Percentiles rank a stretch among this genome's conserved stretches.
Evolutionary conservation across 1,140 invertebrate genomes (phyloP).

Genomic region (Drosophila sproati): DNA sequence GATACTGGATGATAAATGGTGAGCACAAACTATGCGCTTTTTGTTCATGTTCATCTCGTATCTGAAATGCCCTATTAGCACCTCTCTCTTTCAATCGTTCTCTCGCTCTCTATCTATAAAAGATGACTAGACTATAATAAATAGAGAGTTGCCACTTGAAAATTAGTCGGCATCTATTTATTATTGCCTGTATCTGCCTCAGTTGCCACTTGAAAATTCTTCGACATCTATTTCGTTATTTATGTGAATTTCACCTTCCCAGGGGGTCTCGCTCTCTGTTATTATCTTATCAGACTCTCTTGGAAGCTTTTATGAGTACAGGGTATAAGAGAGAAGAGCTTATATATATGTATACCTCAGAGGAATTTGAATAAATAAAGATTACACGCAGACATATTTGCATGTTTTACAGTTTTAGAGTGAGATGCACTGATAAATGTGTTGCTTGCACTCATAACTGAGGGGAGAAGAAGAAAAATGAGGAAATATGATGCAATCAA

Average conservation of each 20-base stretch:
- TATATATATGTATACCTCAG: conserved; percentile 6
- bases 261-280: too few species aligned
- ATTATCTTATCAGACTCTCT: background rate
- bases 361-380: background rate
- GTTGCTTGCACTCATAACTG: conserved; percentile 8
- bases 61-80: background rate
- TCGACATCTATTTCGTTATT: too few species aligned
- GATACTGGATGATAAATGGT: background rate
- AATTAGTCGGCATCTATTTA: too few species aligned
- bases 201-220: too few species aligned
- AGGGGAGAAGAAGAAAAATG: conserved; percentile 3
- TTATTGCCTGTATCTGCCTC: too few species aligned
- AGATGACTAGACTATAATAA: too few species aligned
- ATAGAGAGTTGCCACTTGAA: too few species aligned
- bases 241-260: too few species aligned
- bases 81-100: background rate
- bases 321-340: background rate
- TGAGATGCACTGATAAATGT: background rate
- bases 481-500: conserved; percentile 11
- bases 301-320: background rate
- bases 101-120: background rate
- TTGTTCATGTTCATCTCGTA: background rate
- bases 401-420: background rate
- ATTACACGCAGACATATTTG: background rate
- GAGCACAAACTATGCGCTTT: background rate